Base-by-base conservation (phyloP, 2,797 vertebrate species). In the Enteromius radiatus region DNA sequence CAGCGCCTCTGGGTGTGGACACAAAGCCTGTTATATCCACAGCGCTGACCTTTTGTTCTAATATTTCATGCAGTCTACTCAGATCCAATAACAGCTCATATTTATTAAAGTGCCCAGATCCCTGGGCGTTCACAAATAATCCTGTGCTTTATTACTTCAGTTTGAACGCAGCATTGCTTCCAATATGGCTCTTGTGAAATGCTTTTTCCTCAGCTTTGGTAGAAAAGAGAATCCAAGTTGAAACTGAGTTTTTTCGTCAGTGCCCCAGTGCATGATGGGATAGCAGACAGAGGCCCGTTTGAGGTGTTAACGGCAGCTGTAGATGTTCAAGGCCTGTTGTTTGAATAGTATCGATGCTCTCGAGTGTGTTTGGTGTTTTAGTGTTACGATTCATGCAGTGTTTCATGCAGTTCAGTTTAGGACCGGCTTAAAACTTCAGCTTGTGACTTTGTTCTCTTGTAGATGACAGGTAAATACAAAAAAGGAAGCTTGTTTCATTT, bases 21-120 rank as follows among this genome's bases (percentile, higher is more conserved):
- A 17, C 54, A 76, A 28, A 76, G 26, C 74, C 56, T 3, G 36
- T 63, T 63, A 28, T 61, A 63, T 63, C 74, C 56, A 61, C 54
- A 76, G 56, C 15, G 15, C 38, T 76, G 74, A 76, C 74, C 74
- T 76, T 76, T 76, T 76, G 74, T 76, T 63, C 74, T 45, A 28
- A 63, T 45, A 63, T 45, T 76, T 31, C 74, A 59, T 43, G 54
- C 36, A 76, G 70, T 28, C 54, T 43, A 33, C 54, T 41, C 74
- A 61, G 36, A 76, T 61, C 74, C 74, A 61, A 43, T 76, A 45
- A 63, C 74, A 63, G 74, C 74, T 63, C 41, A 63, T 45, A 76
- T 76, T 76, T 76, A 76, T 76, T 76, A 38, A 63, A 76, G 54
- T 61, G 54, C 74, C 56, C 56, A 31, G 38, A 74, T 75, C 73